phyloP scores from a whole-genome alignment of 2,113 vertebrate genomes.

The Sinocyclocheilus rhinocerous region DNA sequence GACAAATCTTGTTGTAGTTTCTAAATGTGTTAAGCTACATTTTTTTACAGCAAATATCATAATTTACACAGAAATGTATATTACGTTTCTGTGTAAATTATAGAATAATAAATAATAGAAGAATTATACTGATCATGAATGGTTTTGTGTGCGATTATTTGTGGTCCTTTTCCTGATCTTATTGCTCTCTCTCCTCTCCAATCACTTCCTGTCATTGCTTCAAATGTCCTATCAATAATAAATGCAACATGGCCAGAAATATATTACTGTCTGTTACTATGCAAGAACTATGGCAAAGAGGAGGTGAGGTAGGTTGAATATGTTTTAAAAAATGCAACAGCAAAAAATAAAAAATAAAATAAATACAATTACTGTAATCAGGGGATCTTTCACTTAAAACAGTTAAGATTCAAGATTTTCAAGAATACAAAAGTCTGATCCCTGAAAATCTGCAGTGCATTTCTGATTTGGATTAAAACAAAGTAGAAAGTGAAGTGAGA shows the following conservation, averaged over 20 bases:
- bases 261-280: neutral
- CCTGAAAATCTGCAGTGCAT: neutral
- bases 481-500: neutral
- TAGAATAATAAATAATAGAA: too few relatives aligned
- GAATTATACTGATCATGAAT: too few relatives aligned
- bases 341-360: neutral
- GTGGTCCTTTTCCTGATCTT: too few relatives aligned
- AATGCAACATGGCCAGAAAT: neutral
- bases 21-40: too few relatives aligned
- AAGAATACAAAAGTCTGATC: neutral
- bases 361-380: neutral
- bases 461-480: slow-evolving; percentile 11
- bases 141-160: too few relatives aligned
- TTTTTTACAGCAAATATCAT: too few relatives aligned
- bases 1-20: too few relatives aligned
- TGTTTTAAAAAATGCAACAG: neutral
- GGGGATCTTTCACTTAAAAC: neutral
- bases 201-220: too few relatives aligned
- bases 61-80: too few relatives aligned
- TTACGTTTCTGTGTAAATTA: too few relatives aligned
- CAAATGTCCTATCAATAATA: neutral
- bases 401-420: neutral
- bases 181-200: too few relatives aligned
- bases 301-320: neutral
- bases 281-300: neutral